A percentile compares a stretch with the other conserved stretches of the same genome.
Conservation (phyloP, 2,888 invertebrate genomes). For the Dioctria rufipes region DNA sequence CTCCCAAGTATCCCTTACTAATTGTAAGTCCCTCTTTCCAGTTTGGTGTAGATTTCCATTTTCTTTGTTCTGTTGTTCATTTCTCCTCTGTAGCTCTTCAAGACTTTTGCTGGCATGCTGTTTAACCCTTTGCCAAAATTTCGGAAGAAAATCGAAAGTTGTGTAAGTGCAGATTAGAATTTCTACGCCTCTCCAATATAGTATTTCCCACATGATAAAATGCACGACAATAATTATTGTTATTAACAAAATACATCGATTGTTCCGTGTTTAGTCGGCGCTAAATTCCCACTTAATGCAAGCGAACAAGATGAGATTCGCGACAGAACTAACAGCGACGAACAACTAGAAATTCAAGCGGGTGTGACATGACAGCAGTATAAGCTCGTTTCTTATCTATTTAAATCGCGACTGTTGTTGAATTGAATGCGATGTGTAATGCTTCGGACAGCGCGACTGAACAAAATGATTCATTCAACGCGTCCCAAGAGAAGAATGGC, state of each 20-base stretch:
- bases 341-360: conserved; percentile 44
- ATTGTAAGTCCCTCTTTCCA: conserved; percentile 62
- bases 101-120: conserved; percentile 64
- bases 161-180: conserved; percentile 9
- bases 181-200: conserved; percentile 17
- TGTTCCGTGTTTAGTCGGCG: not conserved
- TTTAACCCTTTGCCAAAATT: conserved; percentile 65
- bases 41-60: conserved; percentile 9
- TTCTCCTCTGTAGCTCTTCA: conserved; percentile 61
- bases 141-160: conserved; percentile 66
- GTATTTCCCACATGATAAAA: conserved; percentile 15
- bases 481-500: not conserved
- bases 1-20: not conserved
- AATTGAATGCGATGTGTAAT: conserved; percentile 4
- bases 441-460: conserved; percentile 22
- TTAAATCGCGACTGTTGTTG: conserved; percentile 25
- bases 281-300: not conserved
- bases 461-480: conserved; percentile 31
- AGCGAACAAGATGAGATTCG: conserved; percentile 37
- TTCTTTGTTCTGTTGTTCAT: not conserved
- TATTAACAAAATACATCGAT: conserved; percentile 2
- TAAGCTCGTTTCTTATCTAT: conserved; percentile 48
- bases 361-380: conserved; percentile 28
- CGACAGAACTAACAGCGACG: conserved; percentile 37
- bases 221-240: not conserved